Evolutionary conservation across 2,113 vertebrate species (phyloP), one percentile per base, ranked within the genome.

Genomic region (Hiodon tergisus): DNA sequence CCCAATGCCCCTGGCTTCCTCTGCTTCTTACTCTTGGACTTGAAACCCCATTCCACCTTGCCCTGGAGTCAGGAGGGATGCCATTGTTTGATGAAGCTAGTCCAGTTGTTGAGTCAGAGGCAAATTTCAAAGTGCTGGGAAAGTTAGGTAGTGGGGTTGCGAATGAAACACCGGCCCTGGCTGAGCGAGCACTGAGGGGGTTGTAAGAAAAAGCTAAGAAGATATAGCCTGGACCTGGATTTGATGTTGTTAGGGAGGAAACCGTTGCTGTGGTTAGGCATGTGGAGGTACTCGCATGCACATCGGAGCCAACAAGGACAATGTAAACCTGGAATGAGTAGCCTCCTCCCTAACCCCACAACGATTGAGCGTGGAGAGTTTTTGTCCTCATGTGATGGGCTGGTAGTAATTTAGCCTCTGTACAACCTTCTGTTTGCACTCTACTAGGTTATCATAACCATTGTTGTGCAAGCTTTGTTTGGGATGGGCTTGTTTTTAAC

Each of bases 51-150:
- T 16, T 67, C 11, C 3, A 10, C 31, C 63, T 11, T 48, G 63
- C 31, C 13, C 8, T 11, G 17, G 74, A 74, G 55, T 70, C 60
- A 14, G 57, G 61, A 62, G 67, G 74, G 75, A 31, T 71, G 4
- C 50, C 54, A 61, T 58, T 55, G 55, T 7, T 69, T 3, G 71
- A 53, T 74, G 71, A 70, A 3, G 63, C 6, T 14, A 61, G 11
- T n/a, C 9, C 68, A 53, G n/a, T 0, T 76, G 59, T 77, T 72
- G 67, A 17, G 10, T 79, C 65, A 79, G 71, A 6, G 71, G 48
- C 13, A 70, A 61, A 75, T n/a, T 46, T 9, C 63, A 46, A 71
- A 8, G 69, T 16, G 6, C 9, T 13, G 5, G 8, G 58, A 54
- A 2, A 17, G 9, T 4, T 10, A 8, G 52, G 16, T 1, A 6